These are phyloP conservation scores for Trogon melanurus DNA, from an alignment of 2,113 vertebrate species.

Conservation along the genomic window DNA sequence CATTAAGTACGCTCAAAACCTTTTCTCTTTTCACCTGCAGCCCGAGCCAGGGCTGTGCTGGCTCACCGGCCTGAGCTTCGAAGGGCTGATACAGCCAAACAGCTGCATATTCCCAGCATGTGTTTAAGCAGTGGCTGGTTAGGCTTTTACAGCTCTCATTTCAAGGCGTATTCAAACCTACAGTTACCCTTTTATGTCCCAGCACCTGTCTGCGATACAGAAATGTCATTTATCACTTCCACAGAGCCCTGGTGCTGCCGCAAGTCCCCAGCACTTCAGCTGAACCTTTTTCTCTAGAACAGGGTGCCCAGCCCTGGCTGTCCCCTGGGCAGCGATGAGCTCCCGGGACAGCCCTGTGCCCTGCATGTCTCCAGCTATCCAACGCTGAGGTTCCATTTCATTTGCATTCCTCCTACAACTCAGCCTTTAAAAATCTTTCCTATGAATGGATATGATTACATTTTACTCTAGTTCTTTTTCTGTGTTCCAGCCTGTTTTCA, in stretches of 20 bases:
- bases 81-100: neutral
- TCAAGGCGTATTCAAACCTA: neutral
- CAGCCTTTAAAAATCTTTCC: neutral
- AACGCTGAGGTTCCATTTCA: neutral
- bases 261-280: neutral
- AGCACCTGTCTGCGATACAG: neutral
- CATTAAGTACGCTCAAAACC: neutral
- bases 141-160: neutral
- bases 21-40: neutral
- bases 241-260: neutral
- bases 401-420: neutral
- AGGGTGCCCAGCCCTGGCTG: neutral
- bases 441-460: neutral
- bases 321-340: neutral
- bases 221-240: neutral
- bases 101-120: neutral
- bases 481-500: neutral
- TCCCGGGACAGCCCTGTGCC: neutral
- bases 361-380: accelerated
- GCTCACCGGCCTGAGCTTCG: neutral
- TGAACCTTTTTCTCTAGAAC: neutral
- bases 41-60: neutral
- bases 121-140: neutral
- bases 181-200: neutral
- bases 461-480: neutral